Evolutionary conservation across 2,888 invertebrate genomes (phyloP).

Genomic region (Melipona beecheii): DNA sequence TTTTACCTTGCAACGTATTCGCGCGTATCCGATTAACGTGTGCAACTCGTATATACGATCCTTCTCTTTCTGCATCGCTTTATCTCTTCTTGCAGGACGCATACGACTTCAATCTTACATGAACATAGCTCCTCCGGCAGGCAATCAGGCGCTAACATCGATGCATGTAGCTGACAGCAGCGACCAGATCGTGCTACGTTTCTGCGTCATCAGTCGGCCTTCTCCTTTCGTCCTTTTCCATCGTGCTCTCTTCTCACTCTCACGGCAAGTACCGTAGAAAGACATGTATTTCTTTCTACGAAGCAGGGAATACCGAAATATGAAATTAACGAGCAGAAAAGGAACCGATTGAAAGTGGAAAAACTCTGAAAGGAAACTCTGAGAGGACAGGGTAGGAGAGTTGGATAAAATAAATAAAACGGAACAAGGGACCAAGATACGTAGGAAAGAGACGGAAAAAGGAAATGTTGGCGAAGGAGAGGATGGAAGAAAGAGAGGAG

Average conservation of each 20-base stretch:
- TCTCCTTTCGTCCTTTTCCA: slow-evolving; percentile 40
- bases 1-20: slow-evolving; percentile 44
- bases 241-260: not conserved
- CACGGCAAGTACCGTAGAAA: not conserved
- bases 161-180: slow-evolving; percentile 41
- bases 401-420: not conserved
- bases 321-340: not conserved
- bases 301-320: not conserved
- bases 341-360: slow-evolving; percentile 13
- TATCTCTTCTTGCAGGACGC: slow-evolving; percentile 35
- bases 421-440: not conserved
- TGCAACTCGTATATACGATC: slow-evolving; percentile 38
- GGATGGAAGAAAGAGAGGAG: slow-evolving; percentile 15
- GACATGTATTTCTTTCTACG: not conserved
- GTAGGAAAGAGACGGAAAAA: slow-evolving; percentile 15
- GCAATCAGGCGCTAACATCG: slow-evolving; percentile 52
- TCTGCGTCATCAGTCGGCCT: slow-evolving; percentile 33
- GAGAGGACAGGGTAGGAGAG: not conserved
- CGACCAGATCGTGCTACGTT: slow-evolving; percentile 43
- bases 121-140: slow-evolving; percentile 6
- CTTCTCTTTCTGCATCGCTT: slow-evolving; percentile 27
- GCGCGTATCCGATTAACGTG: slow-evolving; percentile 19
- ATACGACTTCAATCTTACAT: slow-evolving; percentile 18
- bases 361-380: slow-evolving; percentile 10
- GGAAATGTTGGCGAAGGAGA: slow-evolving; percentile 11